Conservation (phyloP, 2,113 vertebrate genomes). For the Cololabis saira region DNA sequence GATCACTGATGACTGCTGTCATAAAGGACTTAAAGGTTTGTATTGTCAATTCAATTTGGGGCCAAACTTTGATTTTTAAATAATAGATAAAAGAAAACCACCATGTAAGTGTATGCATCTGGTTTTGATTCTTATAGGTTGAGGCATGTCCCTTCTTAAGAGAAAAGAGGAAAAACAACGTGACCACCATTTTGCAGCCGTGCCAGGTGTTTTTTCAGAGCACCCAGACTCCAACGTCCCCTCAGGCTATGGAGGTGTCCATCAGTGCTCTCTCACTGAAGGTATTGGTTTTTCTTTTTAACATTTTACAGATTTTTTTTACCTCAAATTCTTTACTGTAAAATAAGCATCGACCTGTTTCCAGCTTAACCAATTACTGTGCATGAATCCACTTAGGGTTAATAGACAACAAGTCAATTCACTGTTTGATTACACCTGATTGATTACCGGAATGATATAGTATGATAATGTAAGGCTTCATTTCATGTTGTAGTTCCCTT, state of each 20-base stretch:
- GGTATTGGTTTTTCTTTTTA: slow-evolving; percentile 63
- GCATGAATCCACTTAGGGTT: no score
- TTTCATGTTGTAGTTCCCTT: no score
- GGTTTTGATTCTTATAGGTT: slow-evolving; percentile 63
- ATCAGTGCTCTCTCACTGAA: slow-evolving; percentile 90
- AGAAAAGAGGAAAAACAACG: slow-evolving; percentile 84
- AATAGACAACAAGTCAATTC: no score
- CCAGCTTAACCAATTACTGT: no score
- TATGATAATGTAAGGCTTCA: no score
- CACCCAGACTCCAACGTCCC: slow-evolving; percentile 75
- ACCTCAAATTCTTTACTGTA: not conserved
- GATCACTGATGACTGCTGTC: slow-evolving; percentile 84
- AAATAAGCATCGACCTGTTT: not conserved
- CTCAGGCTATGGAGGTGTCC: slow-evolving; percentile 87
- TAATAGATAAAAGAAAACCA: not conserved
- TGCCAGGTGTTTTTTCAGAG: slow-evolving; percentile 91
- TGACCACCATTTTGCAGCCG: slow-evolving; percentile 92
- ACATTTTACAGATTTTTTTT: not conserved
- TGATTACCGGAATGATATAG: no score
- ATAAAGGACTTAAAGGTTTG: slow-evolving; percentile 88
- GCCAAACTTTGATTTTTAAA: not conserved
- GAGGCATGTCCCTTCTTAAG: slow-evolving; percentile 92
- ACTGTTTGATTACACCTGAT: no score
- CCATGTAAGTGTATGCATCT: not conserved
- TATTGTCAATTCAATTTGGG: not conserved